These are phyloP conservation scores for Labeo catla DNA, from an alignment of 2,113 vertebrate genomes.

Conservation along the genomic window DNA sequence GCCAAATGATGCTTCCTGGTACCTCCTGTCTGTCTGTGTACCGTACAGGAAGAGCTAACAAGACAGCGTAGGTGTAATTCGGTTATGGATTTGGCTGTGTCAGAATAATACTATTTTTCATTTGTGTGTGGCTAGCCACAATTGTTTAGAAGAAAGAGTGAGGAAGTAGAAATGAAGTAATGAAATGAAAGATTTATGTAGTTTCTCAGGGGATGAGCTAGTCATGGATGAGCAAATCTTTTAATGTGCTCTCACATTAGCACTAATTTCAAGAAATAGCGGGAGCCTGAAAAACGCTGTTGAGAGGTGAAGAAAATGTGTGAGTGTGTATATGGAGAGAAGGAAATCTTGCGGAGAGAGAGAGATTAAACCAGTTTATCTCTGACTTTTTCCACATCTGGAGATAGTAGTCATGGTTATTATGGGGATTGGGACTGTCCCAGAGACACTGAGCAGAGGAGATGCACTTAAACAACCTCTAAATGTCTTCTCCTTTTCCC, in stretches of 20 bases:
- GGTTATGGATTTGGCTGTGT: background rate
- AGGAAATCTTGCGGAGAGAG: conserved; percentile 3
- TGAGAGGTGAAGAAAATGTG: background rate
- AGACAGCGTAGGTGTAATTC: conserved; percentile 5
- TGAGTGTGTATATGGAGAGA: background rate
- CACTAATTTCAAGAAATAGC: conserved; percentile 38
- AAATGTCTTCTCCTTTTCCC: background rate
- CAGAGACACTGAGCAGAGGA: background rate
- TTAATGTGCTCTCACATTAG: conserved; percentile 44
- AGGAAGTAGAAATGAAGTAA: background rate
- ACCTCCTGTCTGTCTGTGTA: conserved; percentile 44
- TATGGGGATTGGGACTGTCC: conserved; percentile 30
- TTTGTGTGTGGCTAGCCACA: background rate
- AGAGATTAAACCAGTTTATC: conserved; percentile 41
- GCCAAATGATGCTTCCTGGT: background rate
- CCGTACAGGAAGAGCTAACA: conserved; percentile 35
- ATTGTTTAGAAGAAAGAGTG: background rate
- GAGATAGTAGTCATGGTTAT: conserved; percentile 32
- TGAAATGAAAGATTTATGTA: background rate
- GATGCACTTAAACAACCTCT: background rate
- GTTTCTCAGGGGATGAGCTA: conserved; percentile 19
- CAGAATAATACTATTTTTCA: background rate
- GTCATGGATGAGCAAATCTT: conserved; percentile 30
- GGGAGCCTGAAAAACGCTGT: conserved; percentile 14
- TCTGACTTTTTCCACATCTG: conserved; percentile 17